Evolutionary conservation across 2,888 invertebrate species (phyloP).

Genomic region (Byasa hedistus): DNA sequence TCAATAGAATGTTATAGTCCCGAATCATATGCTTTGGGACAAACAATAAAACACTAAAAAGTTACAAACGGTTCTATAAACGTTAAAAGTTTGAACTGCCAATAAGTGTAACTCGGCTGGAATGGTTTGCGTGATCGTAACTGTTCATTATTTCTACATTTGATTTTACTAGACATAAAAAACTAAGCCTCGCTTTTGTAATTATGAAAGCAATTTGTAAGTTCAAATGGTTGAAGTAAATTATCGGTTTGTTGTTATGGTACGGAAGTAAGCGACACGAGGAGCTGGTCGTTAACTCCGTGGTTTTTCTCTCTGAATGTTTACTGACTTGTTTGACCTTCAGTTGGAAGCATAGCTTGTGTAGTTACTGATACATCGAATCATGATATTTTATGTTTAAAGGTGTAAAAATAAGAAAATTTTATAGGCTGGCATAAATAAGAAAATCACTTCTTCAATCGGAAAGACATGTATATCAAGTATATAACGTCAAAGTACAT

Average conservation of each 20-base stretch:
- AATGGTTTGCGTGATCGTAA: conserved; percentile 18
- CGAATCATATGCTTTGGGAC: neutral
- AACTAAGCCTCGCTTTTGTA: conserved; percentile 18
- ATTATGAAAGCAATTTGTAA: conserved; percentile 23
- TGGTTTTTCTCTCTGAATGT: too few relatives aligned
- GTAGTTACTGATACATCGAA: too few relatives aligned
- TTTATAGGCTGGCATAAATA: too few relatives aligned
- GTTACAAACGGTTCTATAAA: conserved; percentile 12
- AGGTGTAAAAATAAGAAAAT: too few relatives aligned
- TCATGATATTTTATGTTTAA: too few relatives aligned
- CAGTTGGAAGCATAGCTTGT: too few relatives aligned
- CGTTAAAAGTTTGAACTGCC: conserved; percentile 24
- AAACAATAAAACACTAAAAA: neutral
- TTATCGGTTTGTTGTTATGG: conserved; percentile 5
- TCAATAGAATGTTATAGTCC: neutral
- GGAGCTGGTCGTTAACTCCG: too few relatives aligned
- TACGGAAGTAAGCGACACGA: neutral
- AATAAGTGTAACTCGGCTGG: conserved; percentile 17
- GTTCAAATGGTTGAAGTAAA: conserved; percentile 16
- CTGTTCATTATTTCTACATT: conserved; percentile 20
- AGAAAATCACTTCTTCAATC: too few relatives aligned
- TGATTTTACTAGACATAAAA: conserved; percentile 16
- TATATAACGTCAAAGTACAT: too few relatives aligned
- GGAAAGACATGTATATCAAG: too few relatives aligned
- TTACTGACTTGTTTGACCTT: too few relatives aligned